Evolutionary conservation across 2,888 invertebrate genomes (phyloP).

Genomic region (Octonoba sinensis): DNA sequence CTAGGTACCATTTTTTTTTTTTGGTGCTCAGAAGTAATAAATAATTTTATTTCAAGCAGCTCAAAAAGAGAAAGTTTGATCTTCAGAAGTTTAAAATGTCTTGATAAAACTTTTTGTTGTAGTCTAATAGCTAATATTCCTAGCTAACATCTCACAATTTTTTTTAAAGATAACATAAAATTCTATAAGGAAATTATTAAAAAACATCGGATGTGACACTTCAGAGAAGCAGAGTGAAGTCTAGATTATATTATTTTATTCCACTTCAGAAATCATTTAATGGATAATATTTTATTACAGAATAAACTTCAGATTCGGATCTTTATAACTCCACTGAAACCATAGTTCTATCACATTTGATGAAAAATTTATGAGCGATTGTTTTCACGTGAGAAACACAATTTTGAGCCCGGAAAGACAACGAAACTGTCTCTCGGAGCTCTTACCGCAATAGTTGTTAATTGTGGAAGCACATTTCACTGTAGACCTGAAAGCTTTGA

Average conservation of each 20-base stretch:
- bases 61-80: no score
- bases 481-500: no score
- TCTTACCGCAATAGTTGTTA: no score
- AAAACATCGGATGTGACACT: conserved; percentile 41
- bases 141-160: conserved; percentile 13
- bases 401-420: conserved; percentile 20
- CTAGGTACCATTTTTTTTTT: no score
- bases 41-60: no score
- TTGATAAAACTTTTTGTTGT: conserved; percentile 26
- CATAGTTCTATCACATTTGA: neutral
- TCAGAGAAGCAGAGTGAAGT: conserved; percentile 38
- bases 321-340: conserved; percentile 7
- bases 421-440: conserved; percentile 38
- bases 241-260: conserved; percentile 38
- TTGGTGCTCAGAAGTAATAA: no score
- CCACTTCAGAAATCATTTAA: neutral
- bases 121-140: conserved; percentile 29
- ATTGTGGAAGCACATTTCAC: no score
- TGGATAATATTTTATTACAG: neutral
- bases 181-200: conserved; percentile 42
- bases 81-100: no score
- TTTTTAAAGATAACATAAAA: conserved; percentile 29
- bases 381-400: conserved; percentile 56
- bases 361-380: conserved; percentile 29
- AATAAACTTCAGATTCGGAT: conserved; percentile 30